Conservation (phyloP, 2,888 invertebrate genomes). For the Eurytoma adleriae region DNA sequence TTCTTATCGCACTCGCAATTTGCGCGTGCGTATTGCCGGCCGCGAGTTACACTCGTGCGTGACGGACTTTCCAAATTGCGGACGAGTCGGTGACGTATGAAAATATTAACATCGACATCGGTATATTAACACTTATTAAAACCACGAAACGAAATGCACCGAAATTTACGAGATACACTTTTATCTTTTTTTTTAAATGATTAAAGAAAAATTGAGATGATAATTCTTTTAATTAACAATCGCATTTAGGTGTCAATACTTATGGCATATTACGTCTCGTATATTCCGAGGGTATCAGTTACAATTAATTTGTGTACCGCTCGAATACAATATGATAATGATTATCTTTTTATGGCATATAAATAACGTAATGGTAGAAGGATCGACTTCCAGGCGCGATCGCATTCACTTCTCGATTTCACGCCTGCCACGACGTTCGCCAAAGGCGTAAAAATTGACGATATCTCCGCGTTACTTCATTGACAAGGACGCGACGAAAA, state of each 20-base stretch:
- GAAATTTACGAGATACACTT: too few relatives aligned
- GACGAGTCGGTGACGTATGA: too few relatives aligned
- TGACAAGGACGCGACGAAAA: conserved; percentile 25
- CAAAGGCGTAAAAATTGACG: conserved; percentile 2
- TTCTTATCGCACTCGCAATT: conserved; percentile 20
- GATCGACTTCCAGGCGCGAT: conserved; percentile 33
- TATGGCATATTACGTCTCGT: too few relatives aligned
- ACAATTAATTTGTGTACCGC: conserved; percentile 25
- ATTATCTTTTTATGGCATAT: conserved; percentile 7
- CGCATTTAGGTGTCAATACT: too few relatives aligned
- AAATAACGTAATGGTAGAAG: conserved; percentile 16
- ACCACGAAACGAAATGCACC: not conserved
- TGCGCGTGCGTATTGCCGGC: not conserved
- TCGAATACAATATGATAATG: conserved; percentile 17
- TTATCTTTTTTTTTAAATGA: not conserved
- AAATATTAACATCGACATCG: too few relatives aligned
- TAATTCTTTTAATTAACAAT: too few relatives aligned
- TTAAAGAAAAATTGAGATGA: too few relatives aligned
- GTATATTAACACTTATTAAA: too few relatives aligned
- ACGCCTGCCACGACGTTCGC: conserved; percentile 11
- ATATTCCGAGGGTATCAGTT: not conserved
- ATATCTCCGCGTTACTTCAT: conserved; percentile 13
- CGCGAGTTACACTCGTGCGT: not conserved
- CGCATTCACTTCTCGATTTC: conserved; percentile 43
- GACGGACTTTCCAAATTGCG: not conserved